Conservation (phyloP, 2,888 invertebrate species). For the Morinoia aosen region DNA sequence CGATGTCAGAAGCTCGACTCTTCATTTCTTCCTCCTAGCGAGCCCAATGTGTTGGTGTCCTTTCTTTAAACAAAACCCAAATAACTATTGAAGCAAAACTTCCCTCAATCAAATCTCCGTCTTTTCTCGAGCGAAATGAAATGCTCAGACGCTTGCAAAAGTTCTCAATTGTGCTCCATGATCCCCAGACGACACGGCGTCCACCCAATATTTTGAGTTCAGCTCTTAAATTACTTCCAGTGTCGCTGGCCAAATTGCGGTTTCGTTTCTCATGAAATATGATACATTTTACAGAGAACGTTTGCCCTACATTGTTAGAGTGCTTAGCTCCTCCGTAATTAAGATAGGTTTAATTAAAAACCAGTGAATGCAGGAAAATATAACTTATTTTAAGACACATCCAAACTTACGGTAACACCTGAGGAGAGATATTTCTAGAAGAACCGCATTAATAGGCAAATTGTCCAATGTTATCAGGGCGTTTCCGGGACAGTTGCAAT, state of each 20-base stretch:
- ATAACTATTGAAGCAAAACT: not conserved
- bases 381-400: not conserved
- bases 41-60: not conserved
- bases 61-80: not conserved
- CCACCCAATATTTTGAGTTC: not conserved
- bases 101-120: not conserved
- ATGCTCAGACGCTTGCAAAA: not conserved
- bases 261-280: not conserved
- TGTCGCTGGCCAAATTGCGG: not conserved
- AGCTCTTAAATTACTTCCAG: not conserved
- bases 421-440: not conserved
- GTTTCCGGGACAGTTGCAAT: not conserved
- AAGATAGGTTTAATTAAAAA: not conserved
- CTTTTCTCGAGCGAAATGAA: not conserved
- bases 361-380: not conserved
- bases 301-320: not conserved
- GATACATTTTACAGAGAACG: not conserved
- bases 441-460: not conserved
- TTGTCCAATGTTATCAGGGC: not conserved
- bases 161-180: not conserved
- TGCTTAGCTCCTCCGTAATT: not conserved
- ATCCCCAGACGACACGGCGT: not conserved
- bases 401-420: not conserved
- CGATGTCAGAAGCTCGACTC: not conserved
- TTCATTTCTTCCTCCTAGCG: not conserved